A percentile compares a stretch with the other conserved stretches of the same genome.
phyloP scores from a whole-genome alignment of 2,888 invertebrate species.

The Halictus quadricinctus region DNA sequence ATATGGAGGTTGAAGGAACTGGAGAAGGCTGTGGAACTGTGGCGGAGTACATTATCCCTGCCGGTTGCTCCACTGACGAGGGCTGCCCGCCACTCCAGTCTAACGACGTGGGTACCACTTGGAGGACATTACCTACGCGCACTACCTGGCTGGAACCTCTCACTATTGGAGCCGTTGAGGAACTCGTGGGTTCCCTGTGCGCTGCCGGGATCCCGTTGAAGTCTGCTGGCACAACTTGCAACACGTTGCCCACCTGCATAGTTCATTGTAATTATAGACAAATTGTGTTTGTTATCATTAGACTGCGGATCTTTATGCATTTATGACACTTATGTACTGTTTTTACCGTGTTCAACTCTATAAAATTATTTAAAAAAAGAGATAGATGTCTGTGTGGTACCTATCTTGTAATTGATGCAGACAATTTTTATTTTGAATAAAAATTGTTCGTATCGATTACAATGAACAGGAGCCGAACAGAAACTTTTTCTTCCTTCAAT shows the following conservation, averaged over 20 bases:
- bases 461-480: too few relatives aligned
- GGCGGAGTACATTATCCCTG: slow-evolving; percentile 57
- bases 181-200: slow-evolving; percentile 53
- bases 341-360: too few relatives aligned
- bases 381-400: too few relatives aligned
- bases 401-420: too few relatives aligned
- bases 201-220: slow-evolving; percentile 67
- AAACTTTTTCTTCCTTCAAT: too few relatives aligned
- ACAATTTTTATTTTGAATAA: too few relatives aligned
- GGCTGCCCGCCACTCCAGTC: slow-evolving; percentile 74
- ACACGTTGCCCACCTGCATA: slow-evolving; percentile 84
- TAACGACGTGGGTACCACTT: slow-evolving; percentile 79
- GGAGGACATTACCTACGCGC: slow-evolving; percentile 80
- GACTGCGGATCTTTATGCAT: too few relatives aligned
- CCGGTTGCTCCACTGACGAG: slow-evolving; percentile 56
- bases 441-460: too few relatives aligned
- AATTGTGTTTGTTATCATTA: not conserved
- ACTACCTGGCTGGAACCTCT: slow-evolving; percentile 76
- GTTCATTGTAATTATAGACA: not conserved
- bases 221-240: slow-evolving; percentile 85
- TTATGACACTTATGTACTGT: not conserved
- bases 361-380: too few relatives aligned
- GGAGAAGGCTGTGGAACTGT: slow-evolving; percentile 59
- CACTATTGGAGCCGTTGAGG: slow-evolving; percentile 50
- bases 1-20: slow-evolving; percentile 55